Conservation (phyloP, 37 sponge, comb jelly and placozoan genomes). For the Oopsacas minuta region DNA sequence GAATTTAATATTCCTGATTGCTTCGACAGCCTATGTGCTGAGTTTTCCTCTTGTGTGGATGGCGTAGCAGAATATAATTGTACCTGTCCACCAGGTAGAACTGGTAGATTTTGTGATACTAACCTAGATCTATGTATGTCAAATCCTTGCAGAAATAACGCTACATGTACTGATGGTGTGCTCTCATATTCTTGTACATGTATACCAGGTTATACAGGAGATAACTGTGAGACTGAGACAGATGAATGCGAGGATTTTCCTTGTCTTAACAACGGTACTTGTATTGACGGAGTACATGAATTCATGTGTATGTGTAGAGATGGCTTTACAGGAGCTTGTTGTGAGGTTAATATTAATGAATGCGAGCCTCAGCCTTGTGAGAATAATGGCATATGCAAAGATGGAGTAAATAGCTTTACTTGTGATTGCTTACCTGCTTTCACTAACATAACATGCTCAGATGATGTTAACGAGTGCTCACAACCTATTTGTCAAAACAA, state of each 20-base stretch:
- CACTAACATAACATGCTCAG: background rate
- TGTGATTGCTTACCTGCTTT: conserved; percentile 21
- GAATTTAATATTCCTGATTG: conserved; percentile 24
- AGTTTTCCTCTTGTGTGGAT: conserved; percentile 27
- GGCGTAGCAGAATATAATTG: conserved; percentile 21
- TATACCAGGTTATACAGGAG: conserved; percentile 24
- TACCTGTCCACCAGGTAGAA: conserved; percentile 22
- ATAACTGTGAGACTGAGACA: conserved; percentile 20
- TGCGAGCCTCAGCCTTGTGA: conserved; percentile 16
- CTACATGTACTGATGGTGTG: conserved; percentile 22
- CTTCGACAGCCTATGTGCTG: conserved; percentile 19
- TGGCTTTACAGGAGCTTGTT: conserved; percentile 18
- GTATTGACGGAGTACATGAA: conserved; percentile 20
- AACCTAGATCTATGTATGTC: conserved; percentile 29
- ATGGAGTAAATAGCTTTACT: conserved; percentile 10
- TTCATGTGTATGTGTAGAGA: conserved; percentile 22
- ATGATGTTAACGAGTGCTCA: conserved; percentile 19
- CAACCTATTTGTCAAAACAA: background rate
- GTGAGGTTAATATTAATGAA: conserved; percentile 20
- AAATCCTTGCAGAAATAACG: conserved; percentile 30
- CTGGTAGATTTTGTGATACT: conserved; percentile 22
- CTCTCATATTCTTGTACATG: conserved; percentile 31
- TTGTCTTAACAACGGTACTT: conserved; percentile 34
- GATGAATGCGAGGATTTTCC: conserved; percentile 26
- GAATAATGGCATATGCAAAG: conserved; percentile 23